Evolutionary conservation across 2,888 invertebrate species (phyloP).

Genomic region (Patella ulyssiponensis): DNA sequence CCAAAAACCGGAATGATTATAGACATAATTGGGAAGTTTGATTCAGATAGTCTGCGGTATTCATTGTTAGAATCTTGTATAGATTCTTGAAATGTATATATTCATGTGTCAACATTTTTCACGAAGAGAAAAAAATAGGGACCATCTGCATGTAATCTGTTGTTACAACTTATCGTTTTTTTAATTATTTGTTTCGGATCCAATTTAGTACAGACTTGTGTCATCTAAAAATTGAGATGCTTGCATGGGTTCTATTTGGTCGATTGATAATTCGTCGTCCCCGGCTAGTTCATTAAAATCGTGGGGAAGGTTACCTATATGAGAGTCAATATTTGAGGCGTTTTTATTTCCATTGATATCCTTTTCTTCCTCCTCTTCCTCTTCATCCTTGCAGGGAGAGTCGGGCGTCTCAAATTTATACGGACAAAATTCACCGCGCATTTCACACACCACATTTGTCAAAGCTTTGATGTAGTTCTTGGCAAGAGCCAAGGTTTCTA

Average conservation of each 20-base stretch:
- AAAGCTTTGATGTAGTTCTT: slow-evolving; percentile 92
- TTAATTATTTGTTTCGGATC: too few relatives aligned
- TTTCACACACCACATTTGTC: slow-evolving; percentile 87
- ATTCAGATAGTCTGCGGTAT: too few relatives aligned
- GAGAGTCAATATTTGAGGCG: slow-evolving; percentile 10
- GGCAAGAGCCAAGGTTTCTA: slow-evolving; percentile 89
- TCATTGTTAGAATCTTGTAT: too few relatives aligned
- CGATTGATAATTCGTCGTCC: slow-evolving; percentile 1
- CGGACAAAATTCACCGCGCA: slow-evolving; percentile 82
- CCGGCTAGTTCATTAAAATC: slow-evolving; percentile 11
- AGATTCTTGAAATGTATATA: too few relatives aligned
- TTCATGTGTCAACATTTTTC: too few relatives aligned
- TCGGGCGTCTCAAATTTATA: slow-evolving; percentile 74
- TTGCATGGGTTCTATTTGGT: slow-evolving; percentile 11
- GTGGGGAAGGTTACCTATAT: slow-evolving; percentile 1
- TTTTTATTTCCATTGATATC: slow-evolving; percentile 11
- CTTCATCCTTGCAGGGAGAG: slow-evolving; percentile 35
- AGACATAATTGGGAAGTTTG: too few relatives aligned
- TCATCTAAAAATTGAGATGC: background rate
- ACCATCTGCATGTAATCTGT: too few relatives aligned
- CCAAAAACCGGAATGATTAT: too few relatives aligned
- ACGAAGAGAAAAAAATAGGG: too few relatives aligned
- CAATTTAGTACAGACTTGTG: background rate
- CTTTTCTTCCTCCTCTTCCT: slow-evolving; percentile 36
- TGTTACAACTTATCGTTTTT: too few relatives aligned